Percentiles rank a stretch among this genome's conserved stretches.
Conservation (phyloP, 1,140 invertebrate species). For the Apis laboriosa region DNA sequence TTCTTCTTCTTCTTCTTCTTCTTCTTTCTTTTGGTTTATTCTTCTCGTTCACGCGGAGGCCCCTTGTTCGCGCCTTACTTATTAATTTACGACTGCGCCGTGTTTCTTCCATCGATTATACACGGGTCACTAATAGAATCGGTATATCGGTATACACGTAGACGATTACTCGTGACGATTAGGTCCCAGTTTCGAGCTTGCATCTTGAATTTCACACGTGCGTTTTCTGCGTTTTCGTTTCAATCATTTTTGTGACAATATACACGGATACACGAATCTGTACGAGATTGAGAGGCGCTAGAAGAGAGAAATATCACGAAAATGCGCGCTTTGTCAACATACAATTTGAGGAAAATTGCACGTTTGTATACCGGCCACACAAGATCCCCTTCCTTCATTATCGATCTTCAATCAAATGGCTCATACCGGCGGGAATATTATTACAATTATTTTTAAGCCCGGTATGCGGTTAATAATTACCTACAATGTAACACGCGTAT, state of each 20-base stretch:
- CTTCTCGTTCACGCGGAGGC: neutral
- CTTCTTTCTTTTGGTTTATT: slow-evolving; percentile 4
- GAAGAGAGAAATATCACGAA: too few relatives aligned
- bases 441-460: neutral
- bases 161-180: neutral
- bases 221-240: neutral
- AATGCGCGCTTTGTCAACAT: too few relatives aligned
- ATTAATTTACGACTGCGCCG: neutral
- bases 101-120: slow-evolving; percentile 15
- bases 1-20: neutral
- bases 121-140: slow-evolving; percentile 5
- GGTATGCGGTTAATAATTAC: neutral
- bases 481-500: neutral
- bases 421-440: neutral
- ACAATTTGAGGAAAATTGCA: neutral
- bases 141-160: neutral
- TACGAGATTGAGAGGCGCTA: too few relatives aligned
- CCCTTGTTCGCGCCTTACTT: neutral
- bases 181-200: neutral
- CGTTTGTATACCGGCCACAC: neutral
- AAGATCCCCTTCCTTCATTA: neutral
- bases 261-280: too few relatives aligned
- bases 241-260: neutral
- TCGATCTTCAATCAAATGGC: slow-evolving; percentile 5
- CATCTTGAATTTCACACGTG: too few relatives aligned